Percentiles rank a stretch among this genome's conserved stretches.
phyloP scores from a whole-genome alignment of 2,888 invertebrate species.

The Caenorhabditis becei region DNA sequence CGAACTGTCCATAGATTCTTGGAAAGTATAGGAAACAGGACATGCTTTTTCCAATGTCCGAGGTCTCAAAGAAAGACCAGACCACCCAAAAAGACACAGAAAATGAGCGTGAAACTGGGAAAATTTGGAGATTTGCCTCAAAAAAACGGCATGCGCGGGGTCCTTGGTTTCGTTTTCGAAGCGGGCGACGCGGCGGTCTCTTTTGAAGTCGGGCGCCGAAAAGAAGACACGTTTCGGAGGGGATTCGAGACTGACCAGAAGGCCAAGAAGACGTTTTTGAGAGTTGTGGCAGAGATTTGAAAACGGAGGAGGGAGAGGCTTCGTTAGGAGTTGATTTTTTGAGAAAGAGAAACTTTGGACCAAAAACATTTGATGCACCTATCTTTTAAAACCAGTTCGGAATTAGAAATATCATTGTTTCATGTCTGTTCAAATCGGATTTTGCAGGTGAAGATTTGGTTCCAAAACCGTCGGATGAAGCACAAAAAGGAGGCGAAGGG shows the following conservation, averaged over 20 bases:
- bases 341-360: no score
- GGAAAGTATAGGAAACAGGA: no score
- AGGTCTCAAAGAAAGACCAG: no score
- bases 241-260: background rate
- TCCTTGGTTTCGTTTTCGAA: no score
- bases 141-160: background rate
- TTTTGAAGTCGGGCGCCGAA: conserved; percentile 18
- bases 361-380: no score
- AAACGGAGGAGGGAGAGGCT: background rate
- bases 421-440: background rate
- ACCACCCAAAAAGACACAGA: background rate
- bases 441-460: conserved; percentile 81
- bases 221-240: conserved; percentile 7
- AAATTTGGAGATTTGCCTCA: conserved; percentile 9
- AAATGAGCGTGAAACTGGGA: background rate
- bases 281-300: background rate
- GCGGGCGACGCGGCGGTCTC: conserved; percentile 6
- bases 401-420: no score
- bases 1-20: no score
- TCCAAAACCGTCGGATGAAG: conserved; percentile 81
- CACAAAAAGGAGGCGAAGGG: conserved; percentile 79
- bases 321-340: no score
- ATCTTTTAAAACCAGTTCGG: no score
- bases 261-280: background rate
- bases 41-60: no score